Evolutionary conservation across 2,113 vertebrate species (phyloP).

Genomic region (Strix uralensis): DNA sequence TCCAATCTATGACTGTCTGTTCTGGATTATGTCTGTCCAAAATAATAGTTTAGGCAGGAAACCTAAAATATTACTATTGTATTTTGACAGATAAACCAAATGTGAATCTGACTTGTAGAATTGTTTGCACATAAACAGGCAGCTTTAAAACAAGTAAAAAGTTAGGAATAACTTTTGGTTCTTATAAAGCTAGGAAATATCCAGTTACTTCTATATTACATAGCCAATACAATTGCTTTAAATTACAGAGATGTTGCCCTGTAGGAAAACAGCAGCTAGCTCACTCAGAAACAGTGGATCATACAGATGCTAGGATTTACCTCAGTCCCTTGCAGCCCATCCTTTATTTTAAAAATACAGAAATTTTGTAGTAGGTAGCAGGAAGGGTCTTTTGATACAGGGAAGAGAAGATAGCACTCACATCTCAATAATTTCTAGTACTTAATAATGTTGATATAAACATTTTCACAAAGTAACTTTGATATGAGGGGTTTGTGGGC

Average conservation of each 20-base stretch:
- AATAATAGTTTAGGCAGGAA: neutral
- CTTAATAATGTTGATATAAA: neutral
- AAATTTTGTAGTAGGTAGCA: neutral
- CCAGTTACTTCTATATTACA: neutral
- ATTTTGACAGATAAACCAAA: neutral
- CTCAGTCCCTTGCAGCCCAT: neutral
- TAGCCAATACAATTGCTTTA: neutral
- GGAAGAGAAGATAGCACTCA: neutral
- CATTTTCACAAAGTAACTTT: neutral
- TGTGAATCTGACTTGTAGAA: neutral
- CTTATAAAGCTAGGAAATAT: neutral
- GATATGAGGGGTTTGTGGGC: neutral
- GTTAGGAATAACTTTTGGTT: neutral
- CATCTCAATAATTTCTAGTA: neutral
- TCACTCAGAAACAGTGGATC: neutral
- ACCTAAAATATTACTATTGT: neutral
- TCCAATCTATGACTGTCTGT: neutral
- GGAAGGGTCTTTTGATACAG: neutral
- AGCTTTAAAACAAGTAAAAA: neutral
- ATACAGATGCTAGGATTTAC: neutral
- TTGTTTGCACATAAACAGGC: neutral
- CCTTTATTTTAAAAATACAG: neutral
- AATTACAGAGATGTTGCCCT: neutral
- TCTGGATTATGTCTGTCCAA: neutral
- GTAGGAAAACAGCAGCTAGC: neutral